Base-by-base conservation (phyloP, 2,113 vertebrate genomes). In the Psettodes erumei region DNA sequence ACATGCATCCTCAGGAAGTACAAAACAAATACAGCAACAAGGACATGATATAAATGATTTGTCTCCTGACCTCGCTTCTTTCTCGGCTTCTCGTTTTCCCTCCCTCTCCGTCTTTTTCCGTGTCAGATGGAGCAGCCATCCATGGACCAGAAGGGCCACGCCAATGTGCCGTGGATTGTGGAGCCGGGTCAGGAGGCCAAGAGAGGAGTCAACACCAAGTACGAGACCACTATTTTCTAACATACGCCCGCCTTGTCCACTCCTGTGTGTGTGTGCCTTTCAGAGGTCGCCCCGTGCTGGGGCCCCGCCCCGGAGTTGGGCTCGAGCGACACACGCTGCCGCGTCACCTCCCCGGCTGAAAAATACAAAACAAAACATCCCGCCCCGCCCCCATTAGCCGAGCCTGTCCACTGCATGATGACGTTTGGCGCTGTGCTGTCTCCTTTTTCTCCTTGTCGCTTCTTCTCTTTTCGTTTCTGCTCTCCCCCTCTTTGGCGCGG, bases 161-260 rank as follows among this genome's bases (percentile, higher is more conserved):
- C 96, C 88, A 99, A 99, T 88, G 95, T 98, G 89, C 98, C 98
- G 12, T 99, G 98, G 98, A 99, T 99, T 92, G 97, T 99, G 95
- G 98, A 99, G 94, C 98, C 98, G 42, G 97, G 96, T 93, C 98
- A 99, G 92, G 98, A 99, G 93, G 95, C 97, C 89, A 99, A 99
- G 94, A 95, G 98, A 96, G 97, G 96, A 93, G 98, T 97, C 95
- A 99, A 98, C 97, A 99, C 98, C 96, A 99, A 99, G 97, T 99
- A 99, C 95, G 98, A 99, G 95, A 99, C 98, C 94, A 99, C 98
- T 91, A 99, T 99, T 96, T 99, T 99, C 96, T 99, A 97, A 98
- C 96, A 94, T 93, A 91, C 94, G 91, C 95, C 91, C 92, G 83
- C 91, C 93, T 93, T 93, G 93, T 93, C 94, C 94, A 95, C 93